phyloP scores from a whole-genome alignment of 1,140 invertebrate genomes.

The Adoxophyes honmai region DNA sequence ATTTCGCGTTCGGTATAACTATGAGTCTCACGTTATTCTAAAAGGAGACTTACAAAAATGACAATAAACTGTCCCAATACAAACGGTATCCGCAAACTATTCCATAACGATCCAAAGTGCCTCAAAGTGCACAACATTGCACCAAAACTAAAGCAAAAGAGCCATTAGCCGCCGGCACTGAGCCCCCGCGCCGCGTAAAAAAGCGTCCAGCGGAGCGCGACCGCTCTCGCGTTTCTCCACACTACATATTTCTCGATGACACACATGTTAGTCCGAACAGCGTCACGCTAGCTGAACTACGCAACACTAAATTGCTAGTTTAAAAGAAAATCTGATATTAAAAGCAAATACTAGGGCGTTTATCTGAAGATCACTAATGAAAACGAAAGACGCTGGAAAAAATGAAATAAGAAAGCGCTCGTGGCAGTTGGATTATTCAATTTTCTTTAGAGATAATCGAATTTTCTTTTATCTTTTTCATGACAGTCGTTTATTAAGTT shows the following conservation, averaged over 20 bases:
- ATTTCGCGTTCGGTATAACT: too few relatives aligned
- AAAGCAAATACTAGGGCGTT: neutral
- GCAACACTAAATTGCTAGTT: constrained; percentile 19
- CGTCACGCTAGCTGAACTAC: constrained; percentile 48
- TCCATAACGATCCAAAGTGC: too few relatives aligned
- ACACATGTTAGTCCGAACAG: constrained; percentile 51
- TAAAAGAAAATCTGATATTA: constrained; percentile 9
- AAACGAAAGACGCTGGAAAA: constrained; percentile 1
- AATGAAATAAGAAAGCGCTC: neutral
- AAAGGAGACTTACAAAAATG: too few relatives aligned
- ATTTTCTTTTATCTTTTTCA: too few relatives aligned
- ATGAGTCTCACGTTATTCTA: too few relatives aligned
- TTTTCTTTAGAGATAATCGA: too few relatives aligned
- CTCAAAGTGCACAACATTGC: too few relatives aligned
- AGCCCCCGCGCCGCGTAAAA: constrained; percentile 28
- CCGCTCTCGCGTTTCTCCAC: constrained; percentile 63
- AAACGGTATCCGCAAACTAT: too few relatives aligned
- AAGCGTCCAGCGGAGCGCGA: constrained; percentile 48
- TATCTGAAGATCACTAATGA: constrained; percentile 2
- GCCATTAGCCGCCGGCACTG: neutral
- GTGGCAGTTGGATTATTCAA: too few relatives aligned
- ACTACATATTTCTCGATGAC: constrained; percentile 59
- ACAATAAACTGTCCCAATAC: too few relatives aligned
- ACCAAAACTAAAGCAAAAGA: too few relatives aligned
- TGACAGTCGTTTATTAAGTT: too few relatives aligned